Evolutionary conservation across 2,113 vertebrate genomes (phyloP).

Genomic region (Pseudorectes ferrugineus): DNA sequence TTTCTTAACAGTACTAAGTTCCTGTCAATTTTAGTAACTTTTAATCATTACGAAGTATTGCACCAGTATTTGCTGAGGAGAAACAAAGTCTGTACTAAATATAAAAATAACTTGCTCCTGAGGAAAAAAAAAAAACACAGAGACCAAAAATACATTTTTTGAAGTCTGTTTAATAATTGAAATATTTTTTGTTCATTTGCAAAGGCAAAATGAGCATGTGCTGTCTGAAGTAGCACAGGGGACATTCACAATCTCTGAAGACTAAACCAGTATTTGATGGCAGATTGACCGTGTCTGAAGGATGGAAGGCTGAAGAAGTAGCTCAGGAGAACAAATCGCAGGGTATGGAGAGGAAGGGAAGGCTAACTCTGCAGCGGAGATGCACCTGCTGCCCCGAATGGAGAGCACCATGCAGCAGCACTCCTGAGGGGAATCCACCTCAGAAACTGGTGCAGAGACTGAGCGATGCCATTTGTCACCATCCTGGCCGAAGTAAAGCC

Average conservation of each 20-base stretch:
- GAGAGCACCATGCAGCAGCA: background rate
- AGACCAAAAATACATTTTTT: background rate
- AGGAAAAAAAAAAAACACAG: background rate
- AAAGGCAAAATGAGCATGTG: background rate
- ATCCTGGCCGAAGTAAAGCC: background rate
- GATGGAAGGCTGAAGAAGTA: background rate
- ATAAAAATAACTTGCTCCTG: background rate
- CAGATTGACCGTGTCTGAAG: background rate
- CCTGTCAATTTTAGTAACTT: background rate
- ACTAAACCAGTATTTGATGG: background rate
- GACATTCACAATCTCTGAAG: background rate
- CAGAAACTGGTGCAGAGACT: background rate
- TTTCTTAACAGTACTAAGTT: background rate
- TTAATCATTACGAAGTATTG: background rate
- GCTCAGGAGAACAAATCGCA: background rate
- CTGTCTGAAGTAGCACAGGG: background rate
- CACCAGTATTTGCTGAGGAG: background rate
- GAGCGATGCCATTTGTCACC: background rate
- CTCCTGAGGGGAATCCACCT: accelerated
- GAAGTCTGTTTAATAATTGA: constrained; percentile 33
- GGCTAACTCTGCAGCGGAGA: accelerated
- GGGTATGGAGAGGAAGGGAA: background rate
- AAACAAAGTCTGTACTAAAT: background rate
- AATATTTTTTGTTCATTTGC: background rate
- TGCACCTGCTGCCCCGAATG: accelerated